Percentiles rank a stretch among this genome's conserved stretches.
Conservation (phyloP, 2,797 vertebrate genomes). For the Buceros bicornis region DNA sequence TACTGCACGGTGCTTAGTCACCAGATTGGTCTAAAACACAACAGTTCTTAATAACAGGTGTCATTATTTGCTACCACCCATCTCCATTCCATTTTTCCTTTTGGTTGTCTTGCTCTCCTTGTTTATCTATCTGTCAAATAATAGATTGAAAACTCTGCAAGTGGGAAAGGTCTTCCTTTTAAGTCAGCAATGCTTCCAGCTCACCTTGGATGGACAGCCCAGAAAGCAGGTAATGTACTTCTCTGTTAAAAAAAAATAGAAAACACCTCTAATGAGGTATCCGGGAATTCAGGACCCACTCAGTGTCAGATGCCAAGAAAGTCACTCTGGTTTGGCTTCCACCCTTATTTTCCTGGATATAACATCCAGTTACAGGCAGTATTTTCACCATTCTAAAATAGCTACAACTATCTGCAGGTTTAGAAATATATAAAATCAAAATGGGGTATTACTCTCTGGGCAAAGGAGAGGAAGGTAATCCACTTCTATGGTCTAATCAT, state of each 20-base stretch:
- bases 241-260: not conserved
- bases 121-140: not conserved
- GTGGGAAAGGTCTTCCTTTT: not conserved
- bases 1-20: too few relatives aligned
- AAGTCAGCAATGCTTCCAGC: not conserved
- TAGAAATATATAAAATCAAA: not conserved
- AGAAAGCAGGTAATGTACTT: not conserved
- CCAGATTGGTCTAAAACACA: too few relatives aligned
- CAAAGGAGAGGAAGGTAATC: not conserved
- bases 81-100: not conserved
- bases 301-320: not conserved
- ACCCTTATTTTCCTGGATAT: not conserved
- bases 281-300: not conserved
- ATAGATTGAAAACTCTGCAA: not conserved
- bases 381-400: not conserved
- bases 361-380: not conserved
- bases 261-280: not conserved
- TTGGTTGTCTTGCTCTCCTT: not conserved
- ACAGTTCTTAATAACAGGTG: not conserved
- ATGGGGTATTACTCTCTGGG: not conserved
- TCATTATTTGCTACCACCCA: not conserved
- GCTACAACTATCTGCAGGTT: not conserved
- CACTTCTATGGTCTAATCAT: not conserved
- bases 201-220: not conserved
- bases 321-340: not conserved